Evolutionary conservation across 2,888 invertebrate species (phyloP), one percentile per base, ranked within the genome.

Genomic region (Tanytarsus gracilentus): DNA sequence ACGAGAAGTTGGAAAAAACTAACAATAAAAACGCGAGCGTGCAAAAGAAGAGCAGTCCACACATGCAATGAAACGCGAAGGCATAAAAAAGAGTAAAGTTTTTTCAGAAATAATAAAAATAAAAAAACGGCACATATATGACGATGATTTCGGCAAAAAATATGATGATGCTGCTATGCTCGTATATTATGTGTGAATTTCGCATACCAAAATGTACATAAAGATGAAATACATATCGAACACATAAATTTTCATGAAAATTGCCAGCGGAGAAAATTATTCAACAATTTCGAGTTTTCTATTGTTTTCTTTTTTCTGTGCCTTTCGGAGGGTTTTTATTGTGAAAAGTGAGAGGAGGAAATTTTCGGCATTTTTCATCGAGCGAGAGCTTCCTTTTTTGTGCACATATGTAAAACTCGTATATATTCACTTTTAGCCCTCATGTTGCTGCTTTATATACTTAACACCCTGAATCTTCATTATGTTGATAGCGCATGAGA

Each of bases 211-310:
- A n/a, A 14, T 8, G 30, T 8, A 30, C 39, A 39, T 21, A 49
- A 23, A 51, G 27, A 26, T 36, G 27, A 27, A 14, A 51, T n/a
- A 27, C 51, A 27, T 27, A 51, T 51, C 26, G 26, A 1, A 27
- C n/a, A 27, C 11, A 51, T 51, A 51, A 51, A 51, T 51, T 51
- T 51, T 51, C 51, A 51, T 51, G 51, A 51, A 51, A 51, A 27
- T 14, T 51, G 51, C 51, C n/a, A 27, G 27, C 51, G 26, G 29
- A 49, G 49, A 49, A 49, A 51, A 51, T 51, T 27, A 27, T 51
- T 51, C 51, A 51, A 51, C 51, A 51, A 51, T 51, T 51, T 51
- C 6, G 30, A 51, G 51, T 51, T 51, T 25, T 27, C 51, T 51
- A 51, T 51, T 51, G 51, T 51, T 44, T 44, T 50, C 14, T 29